Evolutionary conservation across 2,113 vertebrate species (phyloP).

Genomic region (Gobio gobio): DNA sequence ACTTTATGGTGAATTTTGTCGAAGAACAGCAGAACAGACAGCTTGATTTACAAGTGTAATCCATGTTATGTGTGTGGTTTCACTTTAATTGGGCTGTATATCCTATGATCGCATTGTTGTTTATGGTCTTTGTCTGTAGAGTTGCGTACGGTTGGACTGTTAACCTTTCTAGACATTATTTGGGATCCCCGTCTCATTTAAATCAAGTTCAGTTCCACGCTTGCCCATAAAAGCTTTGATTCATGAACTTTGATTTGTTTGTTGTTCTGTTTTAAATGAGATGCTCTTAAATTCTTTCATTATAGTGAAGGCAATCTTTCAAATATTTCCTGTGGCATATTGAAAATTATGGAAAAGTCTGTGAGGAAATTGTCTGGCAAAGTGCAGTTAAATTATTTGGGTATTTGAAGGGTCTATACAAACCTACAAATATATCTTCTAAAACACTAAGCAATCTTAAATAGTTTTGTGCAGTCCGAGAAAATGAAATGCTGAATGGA

Average conservation of each 20-base stretch:
- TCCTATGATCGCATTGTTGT: not conserved
- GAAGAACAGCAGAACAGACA: not conserved
- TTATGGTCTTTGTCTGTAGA: constrained; percentile 30
- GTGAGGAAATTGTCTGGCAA: not conserved
- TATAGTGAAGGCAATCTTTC: constrained; percentile 7
- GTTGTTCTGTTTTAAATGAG: constrained; percentile 28
- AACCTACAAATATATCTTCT: not conserved
- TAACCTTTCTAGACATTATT: constrained; percentile 41
- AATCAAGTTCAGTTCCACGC: constrained; percentile 27
- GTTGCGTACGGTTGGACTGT: not conserved
- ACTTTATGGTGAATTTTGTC: not conserved
- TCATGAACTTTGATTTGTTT: constrained; percentile 4
- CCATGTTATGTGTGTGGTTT: constrained; percentile 10
- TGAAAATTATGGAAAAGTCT: not conserved
- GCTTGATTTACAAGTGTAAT: constrained; percentile 41
- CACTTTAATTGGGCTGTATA: constrained; percentile 45
- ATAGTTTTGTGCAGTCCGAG: not conserved
- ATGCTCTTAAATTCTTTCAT: constrained; percentile 14
- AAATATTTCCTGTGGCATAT: constrained; percentile 4
- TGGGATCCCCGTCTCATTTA: not conserved
- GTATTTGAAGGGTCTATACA: not conserved
- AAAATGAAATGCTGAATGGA: not conserved
- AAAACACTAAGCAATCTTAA: not conserved
- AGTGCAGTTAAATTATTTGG: constrained; percentile 1
- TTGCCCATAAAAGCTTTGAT: not conserved